Base-by-base conservation (phyloP, 1,140 invertebrate genomes). In the Brachionus asplanchnoidis region DNA sequence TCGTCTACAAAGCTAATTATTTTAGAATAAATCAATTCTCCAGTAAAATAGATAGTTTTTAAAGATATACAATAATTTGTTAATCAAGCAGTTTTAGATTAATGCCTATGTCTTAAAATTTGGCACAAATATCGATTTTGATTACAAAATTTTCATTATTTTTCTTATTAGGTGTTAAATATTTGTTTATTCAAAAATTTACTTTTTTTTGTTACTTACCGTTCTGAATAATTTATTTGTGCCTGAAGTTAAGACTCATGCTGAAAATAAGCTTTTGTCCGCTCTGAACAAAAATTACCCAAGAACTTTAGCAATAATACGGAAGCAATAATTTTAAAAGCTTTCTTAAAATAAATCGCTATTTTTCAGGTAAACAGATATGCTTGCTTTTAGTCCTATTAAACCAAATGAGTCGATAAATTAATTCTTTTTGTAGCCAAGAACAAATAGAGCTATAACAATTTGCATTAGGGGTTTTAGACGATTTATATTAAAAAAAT, bases 361-460 rank as follows among this genome's bases (percentile, higher is more conserved):
- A 17, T 73, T 40, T 73, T 73, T 73, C 68, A 40, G 32, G 32
- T 42, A 73, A 40, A 60, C 53, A 60, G 53, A 60, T 60, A 60
- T 60, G 53, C 53, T 60, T 60, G 53, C 53, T 73, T 73, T 73
- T 73, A 73, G 68, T 73, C 68, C 32, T 42, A 73, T 73, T 73
- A 73, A 36, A 42, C n/a, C 42, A 42, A 73, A 73, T 73, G 68
- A 73, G 68, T 73, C 68, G 68, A 73, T 73, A 73, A 73, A 73
- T 73, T 73, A 73, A 73, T 73, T 40, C 68, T 36, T 23, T 73
- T 73, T 42, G 32, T 73, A 73, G 17, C 32, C 32, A 17, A 73
- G 36, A 73, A 73, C 32, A 42, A 40, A 40, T 73, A 40, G 17
- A 73, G 32, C 28, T 40, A 73, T 3, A 73, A 42, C 40, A 73